A percentile compares a stretch with the other conserved stretches of the same genome.
Evolutionary conservation across 2,113 vertebrate species (phyloP).

Genomic region (Esox niger): DNA sequence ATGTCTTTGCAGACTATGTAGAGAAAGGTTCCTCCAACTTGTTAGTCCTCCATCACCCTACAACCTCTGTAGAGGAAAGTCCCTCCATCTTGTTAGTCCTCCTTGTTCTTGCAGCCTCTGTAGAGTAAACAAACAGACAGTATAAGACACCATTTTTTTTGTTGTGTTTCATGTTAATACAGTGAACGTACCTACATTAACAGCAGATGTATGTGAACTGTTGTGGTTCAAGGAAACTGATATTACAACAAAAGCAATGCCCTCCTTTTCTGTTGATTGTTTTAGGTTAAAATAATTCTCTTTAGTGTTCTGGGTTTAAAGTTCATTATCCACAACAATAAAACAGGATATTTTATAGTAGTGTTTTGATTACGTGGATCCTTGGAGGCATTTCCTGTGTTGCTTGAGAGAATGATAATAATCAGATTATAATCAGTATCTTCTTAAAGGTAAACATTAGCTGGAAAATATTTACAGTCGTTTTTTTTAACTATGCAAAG

Average conservation of each 20-base stretch:
- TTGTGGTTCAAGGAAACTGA: neutral
- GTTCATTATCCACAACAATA: neutral
- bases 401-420: conserved; percentile 11
- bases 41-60: neutral
- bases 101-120: neutral
- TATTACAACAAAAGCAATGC: no score
- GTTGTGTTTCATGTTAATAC: neutral
- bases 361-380: neutral
- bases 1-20: neutral
- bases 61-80: neutral
- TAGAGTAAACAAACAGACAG: neutral
- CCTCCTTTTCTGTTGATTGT: no score
- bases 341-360: no score
- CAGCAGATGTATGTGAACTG: neutral
- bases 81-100: no score
- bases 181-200: no score
- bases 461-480: conserved; percentile 34
- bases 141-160: neutral
- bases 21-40: no score
- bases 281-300: no score
- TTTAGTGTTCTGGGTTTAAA: neutral
- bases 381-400: conserved; percentile 46
- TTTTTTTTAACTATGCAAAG: conserved; percentile 23
- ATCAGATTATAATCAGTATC: conserved; percentile 19
- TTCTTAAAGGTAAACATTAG: conserved; percentile 27